These are phyloP conservation scores for Odocoileus virginianus DNA, from an alignment of 2,113 vertebrate genomes.

Conservation along the genomic window DNA sequence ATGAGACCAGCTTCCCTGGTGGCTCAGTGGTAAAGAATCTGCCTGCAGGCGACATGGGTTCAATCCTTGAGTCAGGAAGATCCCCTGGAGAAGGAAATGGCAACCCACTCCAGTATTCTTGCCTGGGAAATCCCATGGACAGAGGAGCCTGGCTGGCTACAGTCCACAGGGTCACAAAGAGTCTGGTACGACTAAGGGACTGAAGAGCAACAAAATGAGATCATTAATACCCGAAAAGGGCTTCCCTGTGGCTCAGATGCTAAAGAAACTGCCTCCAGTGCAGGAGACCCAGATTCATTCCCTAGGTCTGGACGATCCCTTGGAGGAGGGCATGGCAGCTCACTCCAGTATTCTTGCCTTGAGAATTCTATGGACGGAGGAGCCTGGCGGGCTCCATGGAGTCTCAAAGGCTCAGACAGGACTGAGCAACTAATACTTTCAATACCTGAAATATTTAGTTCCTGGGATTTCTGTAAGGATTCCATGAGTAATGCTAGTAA, in stretches of 20 bases:
- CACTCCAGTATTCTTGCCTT: neutral
- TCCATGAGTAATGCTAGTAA: neutral
- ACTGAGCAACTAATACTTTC: neutral
- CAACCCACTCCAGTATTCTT: neutral
- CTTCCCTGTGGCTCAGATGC: neutral
- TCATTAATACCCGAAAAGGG: neutral
- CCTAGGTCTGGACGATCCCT: neutral
- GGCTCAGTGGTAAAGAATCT: neutral
- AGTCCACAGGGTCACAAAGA: neutral
- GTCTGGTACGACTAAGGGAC: rapidly evolving
- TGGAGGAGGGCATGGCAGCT: neutral
- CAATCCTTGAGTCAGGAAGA: neutral
- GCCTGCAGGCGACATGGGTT: neutral
- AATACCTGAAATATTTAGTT: neutral
- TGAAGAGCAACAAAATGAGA: neutral
- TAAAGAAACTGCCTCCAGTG: neutral
- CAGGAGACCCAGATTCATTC: neutral
- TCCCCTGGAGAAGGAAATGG: neutral
- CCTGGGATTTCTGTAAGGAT: neutral
- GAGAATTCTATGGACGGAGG: neutral
- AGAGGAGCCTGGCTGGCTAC: neutral
- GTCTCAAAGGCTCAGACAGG: neutral
- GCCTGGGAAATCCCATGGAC: neutral
- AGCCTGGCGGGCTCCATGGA: neutral
- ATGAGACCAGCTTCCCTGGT: neutral